A percentile compares a stretch with the other conserved stretches of the same genome.
Conservation (phyloP, 2,113 vertebrate species). For the Brevimyrus niger region DNA sequence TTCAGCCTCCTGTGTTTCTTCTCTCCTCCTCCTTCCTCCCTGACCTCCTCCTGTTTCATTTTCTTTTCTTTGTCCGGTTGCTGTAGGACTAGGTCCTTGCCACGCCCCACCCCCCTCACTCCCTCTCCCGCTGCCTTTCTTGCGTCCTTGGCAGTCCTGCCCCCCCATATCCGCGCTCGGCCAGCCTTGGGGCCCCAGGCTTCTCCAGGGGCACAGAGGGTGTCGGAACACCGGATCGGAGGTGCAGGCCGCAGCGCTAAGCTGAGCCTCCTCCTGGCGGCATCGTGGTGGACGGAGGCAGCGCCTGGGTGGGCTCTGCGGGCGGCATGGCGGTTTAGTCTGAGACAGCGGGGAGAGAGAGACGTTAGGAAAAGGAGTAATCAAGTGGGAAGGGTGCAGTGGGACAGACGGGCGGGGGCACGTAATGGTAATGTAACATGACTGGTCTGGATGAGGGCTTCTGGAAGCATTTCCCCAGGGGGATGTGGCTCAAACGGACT, state of each 20-base stretch:
- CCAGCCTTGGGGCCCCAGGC: not conserved
- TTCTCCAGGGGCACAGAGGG: not conserved
- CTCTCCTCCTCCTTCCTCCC: not conserved
- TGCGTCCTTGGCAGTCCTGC: not conserved
- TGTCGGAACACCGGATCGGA: not conserved
- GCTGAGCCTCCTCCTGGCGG: not conserved
- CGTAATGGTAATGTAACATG: conserved; percentile 2
- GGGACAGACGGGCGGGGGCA: not conserved
- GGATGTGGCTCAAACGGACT: not conserved
- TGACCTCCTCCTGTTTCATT: not conserved
- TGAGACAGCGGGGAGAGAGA: not conserved
- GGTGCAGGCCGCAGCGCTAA: not conserved
- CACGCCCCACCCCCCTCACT: not conserved
- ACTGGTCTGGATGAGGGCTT: not conserved
- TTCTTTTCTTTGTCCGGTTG: not conserved
- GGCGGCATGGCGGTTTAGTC: not conserved
- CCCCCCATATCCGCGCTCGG: not conserved
- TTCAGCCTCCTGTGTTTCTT: not conserved
- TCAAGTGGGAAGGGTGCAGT: not conserved
- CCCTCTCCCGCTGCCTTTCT: not conserved
- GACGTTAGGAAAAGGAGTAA: not conserved
- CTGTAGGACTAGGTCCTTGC: not conserved
- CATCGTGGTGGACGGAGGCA: not conserved
- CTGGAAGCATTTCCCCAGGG: not conserved
- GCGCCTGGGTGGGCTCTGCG: not conserved